Percentiles rank a stretch among this genome's conserved stretches.
These are phyloP conservation scores for Campoletis sonorensis DNA, from an alignment of 1,140 invertebrate species.

Conservation along the genomic window DNA sequence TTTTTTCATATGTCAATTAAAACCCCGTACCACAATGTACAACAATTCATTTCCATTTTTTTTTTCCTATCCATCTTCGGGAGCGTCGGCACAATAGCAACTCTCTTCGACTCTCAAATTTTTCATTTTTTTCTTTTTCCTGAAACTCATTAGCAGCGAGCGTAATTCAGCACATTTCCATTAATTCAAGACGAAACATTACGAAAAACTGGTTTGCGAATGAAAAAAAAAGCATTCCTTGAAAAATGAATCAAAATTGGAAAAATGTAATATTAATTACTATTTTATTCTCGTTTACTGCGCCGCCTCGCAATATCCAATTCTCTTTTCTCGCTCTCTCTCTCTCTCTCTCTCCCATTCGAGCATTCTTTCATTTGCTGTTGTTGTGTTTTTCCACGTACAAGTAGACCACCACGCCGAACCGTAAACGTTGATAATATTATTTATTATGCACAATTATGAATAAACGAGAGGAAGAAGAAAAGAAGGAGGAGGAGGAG, in stretches of 20 bases:
- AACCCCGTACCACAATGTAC: too few species aligned
- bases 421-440: conserved; percentile 41
- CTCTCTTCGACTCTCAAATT: too few species aligned
- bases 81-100: too few species aligned
- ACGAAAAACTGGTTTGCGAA: too few species aligned
- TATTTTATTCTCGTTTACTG: conserved; percentile 4
- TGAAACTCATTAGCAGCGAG: background rate
- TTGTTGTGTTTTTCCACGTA: background rate
- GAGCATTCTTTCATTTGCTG: background rate
- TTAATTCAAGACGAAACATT: background rate
- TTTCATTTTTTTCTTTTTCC: background rate
- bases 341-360: background rate
- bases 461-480: conserved; percentile 11
- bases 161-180: background rate
- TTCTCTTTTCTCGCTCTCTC: background rate
- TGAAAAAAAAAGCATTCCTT: background rate
- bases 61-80: too few species aligned
- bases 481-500: conserved; percentile 7
- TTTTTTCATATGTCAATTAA: too few species aligned
- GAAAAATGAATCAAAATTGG: background rate
- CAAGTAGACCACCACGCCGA: conserved; percentile 6
- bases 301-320: background rate
- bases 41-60: too few species aligned
- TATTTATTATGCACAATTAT: conserved; percentile 44
- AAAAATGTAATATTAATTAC: background rate